Evolutionary conservation across 1,140 invertebrate genomes (phyloP).

Genomic region (Eurytemora carolleeae): DNA sequence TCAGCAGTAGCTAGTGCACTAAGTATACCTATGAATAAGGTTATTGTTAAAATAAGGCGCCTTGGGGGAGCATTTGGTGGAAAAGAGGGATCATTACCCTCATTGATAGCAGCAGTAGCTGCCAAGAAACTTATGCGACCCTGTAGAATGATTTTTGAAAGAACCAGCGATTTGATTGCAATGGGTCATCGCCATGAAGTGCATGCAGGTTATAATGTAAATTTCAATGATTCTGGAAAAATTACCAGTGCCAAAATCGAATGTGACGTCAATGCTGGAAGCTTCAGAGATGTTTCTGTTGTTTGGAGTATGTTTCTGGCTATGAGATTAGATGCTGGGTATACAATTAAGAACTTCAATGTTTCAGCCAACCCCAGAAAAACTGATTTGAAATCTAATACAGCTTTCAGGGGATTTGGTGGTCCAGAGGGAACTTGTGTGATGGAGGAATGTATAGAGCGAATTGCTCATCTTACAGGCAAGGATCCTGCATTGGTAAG

Average conservation of each 20-base stretch:
- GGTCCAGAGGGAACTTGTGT: constrained; percentile 72
- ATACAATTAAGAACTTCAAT: constrained; percentile 8
- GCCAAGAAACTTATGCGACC: constrained; percentile 28
- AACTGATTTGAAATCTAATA: constrained; percentile 70
- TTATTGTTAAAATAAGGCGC: constrained; percentile 27
- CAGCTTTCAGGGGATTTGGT: constrained; percentile 75
- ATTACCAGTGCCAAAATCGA: constrained; percentile 24
- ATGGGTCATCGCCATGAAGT: constrained; percentile 31
- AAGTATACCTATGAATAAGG: constrained; percentile 26
- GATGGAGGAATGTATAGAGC: constrained; percentile 50
- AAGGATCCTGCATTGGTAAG: constrained; percentile 30
- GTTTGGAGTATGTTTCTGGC: constrained; percentile 14
- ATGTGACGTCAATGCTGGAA: constrained; percentile 27
- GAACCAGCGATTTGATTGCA: constrained; percentile 33
- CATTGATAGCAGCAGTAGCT: constrained; percentile 27
- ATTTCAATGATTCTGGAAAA: constrained; percentile 24
- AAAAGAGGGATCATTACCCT: constrained; percentile 28
- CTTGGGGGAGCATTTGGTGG: constrained; percentile 37
- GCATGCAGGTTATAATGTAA: constrained; percentile 28
- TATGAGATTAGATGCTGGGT: not conserved
- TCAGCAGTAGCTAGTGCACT: constrained; percentile 23
- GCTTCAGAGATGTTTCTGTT: constrained; percentile 25
- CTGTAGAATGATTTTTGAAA: constrained; percentile 27
- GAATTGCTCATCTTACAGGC: constrained; percentile 41
- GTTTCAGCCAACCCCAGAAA: constrained; percentile 46